Base-by-base conservation (phyloP, 2,888 invertebrate species). In the Hypercompe scribonia region DNA sequence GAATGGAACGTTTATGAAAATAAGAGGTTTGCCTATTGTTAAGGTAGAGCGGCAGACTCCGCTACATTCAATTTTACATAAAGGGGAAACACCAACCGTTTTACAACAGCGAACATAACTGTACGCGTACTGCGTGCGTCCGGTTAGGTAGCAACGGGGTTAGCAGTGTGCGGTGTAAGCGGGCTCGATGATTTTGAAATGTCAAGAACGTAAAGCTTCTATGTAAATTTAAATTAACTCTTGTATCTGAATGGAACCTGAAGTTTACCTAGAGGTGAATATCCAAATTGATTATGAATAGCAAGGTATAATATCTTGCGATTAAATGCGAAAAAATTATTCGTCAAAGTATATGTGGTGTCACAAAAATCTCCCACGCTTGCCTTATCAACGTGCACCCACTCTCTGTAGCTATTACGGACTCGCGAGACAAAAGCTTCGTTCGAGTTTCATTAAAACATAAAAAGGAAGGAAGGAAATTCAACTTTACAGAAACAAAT, bases 381-480 rank as follows among this genome's bases (percentile, higher is more conserved):
- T 42, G 31, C 31, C 31, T 24, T 11, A 10, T 28, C n/a, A 54
- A 68, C 15, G n/a, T 54, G n/a, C 8, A 31, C 61, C 11, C 39
- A 68, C 21, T 39, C 39, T 36, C 24, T 42, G 11, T n/a, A 68
- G 54, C 54, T 34, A 68, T 68, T 68, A 68, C 28, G 21, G 61
- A 68, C 61, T 68, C 68, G 61, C 39, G 68, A 68, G 61, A 68
- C 61, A 68, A 58, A 68, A 58, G 68, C 68, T 58, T 39, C 68
- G 68, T 28, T 58, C 68, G 58, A 68, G 68, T 39, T 68, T 39
- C 58, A 68, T 58, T 68, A 61, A 54, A 54, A 68, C 54, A 34
- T 61, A 68, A 68, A 61, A 61, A 68, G 61, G 61, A 68, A 68
- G 68, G 39, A 39, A 61, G 66, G 42, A 66, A 66, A 54, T 68